A percentile compares a stretch with the other conserved stretches of the same genome.
Conservation (phyloP, 2,113 vertebrate genomes). For the Gymnobelideus leadbeateri region DNA sequence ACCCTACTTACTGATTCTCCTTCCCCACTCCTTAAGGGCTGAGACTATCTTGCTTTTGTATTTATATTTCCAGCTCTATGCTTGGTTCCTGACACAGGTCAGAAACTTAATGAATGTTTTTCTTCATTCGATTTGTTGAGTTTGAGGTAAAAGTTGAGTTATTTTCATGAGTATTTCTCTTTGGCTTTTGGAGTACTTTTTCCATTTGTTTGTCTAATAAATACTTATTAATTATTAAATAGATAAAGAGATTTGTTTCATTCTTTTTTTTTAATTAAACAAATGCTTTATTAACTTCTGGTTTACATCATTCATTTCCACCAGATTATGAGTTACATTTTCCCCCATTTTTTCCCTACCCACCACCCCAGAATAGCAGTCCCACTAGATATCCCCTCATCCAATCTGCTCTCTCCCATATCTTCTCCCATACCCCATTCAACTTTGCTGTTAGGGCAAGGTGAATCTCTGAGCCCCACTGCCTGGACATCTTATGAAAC, state of each 20-base stretch:
- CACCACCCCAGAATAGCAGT: too few relatives aligned
- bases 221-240: conserved; percentile 19
- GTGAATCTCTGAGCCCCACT: too few relatives aligned
- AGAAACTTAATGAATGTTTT: background rate
- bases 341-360: too few relatives aligned
- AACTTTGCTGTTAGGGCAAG: too few relatives aligned
- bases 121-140: background rate
- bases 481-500: too few relatives aligned
- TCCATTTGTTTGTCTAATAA: background rate
- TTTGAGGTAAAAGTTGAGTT: background rate
- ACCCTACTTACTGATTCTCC: background rate
- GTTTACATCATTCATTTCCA: too few relatives aligned
- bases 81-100: background rate
- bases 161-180: background rate
- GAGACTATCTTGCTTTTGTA: background rate
- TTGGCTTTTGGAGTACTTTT: background rate
- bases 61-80: background rate
- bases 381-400: too few relatives aligned
- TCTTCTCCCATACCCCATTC: too few relatives aligned
- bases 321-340: too few relatives aligned
- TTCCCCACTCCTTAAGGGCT: background rate
- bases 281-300: too few relatives aligned
- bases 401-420: too few relatives aligned
- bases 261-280: too few relatives aligned
- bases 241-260: background rate